These are phyloP conservation scores for Fopius arisanus DNA, from an alignment of 1,140 invertebrate genomes.

Conservation along the genomic window DNA sequence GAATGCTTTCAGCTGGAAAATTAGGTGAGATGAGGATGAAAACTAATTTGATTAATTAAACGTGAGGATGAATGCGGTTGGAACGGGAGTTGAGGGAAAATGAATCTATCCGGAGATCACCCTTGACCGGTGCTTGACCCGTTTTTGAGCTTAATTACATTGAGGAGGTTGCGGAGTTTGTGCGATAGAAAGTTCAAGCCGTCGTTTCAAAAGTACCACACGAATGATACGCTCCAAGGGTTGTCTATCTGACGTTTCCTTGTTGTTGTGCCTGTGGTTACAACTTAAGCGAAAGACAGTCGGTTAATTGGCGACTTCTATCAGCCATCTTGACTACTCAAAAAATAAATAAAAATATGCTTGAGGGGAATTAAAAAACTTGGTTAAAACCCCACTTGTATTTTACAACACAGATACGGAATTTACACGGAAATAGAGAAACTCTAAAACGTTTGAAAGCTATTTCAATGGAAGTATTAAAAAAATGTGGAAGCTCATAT, in stretches of 20 bases:
- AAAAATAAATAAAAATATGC: not conserved
- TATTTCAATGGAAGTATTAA: not conserved
- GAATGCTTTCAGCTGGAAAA: conserved; percentile 87
- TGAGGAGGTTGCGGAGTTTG: not conserved
- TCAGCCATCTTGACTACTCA: not conserved
- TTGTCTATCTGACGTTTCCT: not conserved
- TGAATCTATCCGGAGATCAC: not conserved
- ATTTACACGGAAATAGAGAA: no score
- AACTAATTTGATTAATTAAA: conserved; percentile 29
- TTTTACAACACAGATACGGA: not conserved
- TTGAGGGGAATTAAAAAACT: not conserved
- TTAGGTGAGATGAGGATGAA: conserved; percentile 28
- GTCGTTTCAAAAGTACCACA: not conserved
- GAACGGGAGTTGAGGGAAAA: not conserved
- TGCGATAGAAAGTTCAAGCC: conserved; percentile 17
- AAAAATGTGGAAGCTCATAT: not conserved
- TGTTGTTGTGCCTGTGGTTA: not conserved
- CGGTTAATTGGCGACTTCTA: conserved; percentile 17
- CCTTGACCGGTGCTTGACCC: conserved; percentile 11
- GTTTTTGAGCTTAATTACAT: conserved; percentile 20
- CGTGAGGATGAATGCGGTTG: conserved; percentile 9
- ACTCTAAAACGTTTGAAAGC: not conserved
- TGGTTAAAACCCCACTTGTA: not conserved
- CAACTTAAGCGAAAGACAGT: conserved; percentile 3
- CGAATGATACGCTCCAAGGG: not conserved